Evolutionary conservation across 2,113 vertebrate genomes (phyloP).

Genomic region (Cololabis saira): DNA sequence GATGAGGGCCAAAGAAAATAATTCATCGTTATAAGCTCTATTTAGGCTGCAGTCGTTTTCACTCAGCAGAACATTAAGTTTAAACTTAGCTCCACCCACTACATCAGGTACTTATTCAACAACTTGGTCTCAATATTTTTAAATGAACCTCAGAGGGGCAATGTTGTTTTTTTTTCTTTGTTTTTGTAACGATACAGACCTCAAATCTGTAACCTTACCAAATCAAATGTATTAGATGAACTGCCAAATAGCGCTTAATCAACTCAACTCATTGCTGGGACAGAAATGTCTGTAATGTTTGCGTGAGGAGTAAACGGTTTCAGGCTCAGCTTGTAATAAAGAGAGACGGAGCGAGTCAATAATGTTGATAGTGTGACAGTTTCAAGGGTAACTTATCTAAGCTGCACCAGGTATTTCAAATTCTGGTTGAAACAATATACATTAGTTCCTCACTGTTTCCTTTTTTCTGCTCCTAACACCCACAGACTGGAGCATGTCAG

Average conservation of each 20-base stretch:
- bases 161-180: background rate
- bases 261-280: background rate
- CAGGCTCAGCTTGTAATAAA: conserved; percentile 32
- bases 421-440: conserved; percentile 5
- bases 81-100: background rate
- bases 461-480: conserved; percentile 1
- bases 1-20: background rate
- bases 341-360: background rate
- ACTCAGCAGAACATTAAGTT: background rate
- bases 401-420: background rate
- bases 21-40: background rate
- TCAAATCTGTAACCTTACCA: background rate
- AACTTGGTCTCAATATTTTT: background rate
- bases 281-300: background rate
- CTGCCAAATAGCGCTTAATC: conserved; percentile 31
- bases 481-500: conserved; percentile 33
- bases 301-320: conserved; percentile 34
- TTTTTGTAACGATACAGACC: background rate
- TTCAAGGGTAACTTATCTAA: background rate
- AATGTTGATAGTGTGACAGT: background rate
- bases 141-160: background rate
- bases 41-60: background rate
- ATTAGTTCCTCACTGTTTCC: conserved; percentile 2
- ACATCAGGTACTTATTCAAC: background rate
- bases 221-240: conserved; percentile 6